Percentiles rank a stretch among this genome's conserved stretches.
phyloP scores from a whole-genome alignment of 2,888 invertebrate species.

The Elgonia sp. region DNA sequence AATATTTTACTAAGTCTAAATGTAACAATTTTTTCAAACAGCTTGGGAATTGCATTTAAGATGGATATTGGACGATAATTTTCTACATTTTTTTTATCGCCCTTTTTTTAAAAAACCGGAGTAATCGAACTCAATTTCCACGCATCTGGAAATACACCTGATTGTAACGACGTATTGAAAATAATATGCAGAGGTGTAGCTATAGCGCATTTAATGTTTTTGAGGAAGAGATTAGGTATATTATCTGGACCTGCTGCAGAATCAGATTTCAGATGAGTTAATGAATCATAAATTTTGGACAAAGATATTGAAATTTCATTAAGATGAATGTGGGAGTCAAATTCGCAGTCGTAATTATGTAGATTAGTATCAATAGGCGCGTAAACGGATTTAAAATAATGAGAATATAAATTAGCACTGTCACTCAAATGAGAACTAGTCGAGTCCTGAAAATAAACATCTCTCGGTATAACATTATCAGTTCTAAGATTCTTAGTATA shows the following conservation, averaged over 20 bases:
- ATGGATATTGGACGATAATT: too few relatives aligned
- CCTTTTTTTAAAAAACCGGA: conserved; percentile 38
- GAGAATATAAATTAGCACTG: neutral
- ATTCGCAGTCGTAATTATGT: neutral
- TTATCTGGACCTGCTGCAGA: too few relatives aligned
- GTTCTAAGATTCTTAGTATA: neutral
- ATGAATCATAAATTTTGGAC: neutral
- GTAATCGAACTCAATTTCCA: conserved; percentile 66
- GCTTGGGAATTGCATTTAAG: too few relatives aligned
- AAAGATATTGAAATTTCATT: neutral
- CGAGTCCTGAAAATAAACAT: neutral
- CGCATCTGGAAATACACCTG: conserved; percentile 61
- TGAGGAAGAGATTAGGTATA: too few relatives aligned
- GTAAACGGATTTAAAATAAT: neutral
- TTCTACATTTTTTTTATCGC: too few relatives aligned
- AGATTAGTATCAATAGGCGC: neutral
- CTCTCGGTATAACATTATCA: neutral
- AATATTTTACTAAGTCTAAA: too few relatives aligned
- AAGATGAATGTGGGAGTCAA: neutral
- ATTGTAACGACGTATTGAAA: conserved; percentile 51
- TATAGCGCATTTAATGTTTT: too few relatives aligned
- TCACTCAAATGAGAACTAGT: neutral
- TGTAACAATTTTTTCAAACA: too few relatives aligned
- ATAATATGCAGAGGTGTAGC: conserved; percentile 35
- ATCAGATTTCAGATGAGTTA: neutral